Conservation (phyloP, 2,113 vertebrate species). For the Puntigrus tetrazona region DNA sequence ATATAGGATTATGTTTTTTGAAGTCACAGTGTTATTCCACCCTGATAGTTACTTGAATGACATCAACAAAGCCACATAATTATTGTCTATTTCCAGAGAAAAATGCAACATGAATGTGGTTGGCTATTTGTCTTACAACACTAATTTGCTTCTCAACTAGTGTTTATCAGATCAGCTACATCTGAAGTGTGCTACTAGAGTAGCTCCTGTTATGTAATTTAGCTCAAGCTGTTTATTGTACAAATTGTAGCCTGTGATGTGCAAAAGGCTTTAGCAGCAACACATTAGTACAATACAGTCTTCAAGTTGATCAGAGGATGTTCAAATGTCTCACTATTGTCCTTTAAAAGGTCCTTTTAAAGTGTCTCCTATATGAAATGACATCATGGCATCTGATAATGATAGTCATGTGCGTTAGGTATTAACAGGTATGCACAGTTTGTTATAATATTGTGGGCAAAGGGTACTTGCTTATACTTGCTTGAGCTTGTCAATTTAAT, state of each 20-base stretch:
- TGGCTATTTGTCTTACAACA: conserved; percentile 19
- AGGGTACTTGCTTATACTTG: too few relatives aligned
- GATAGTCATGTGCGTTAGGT: not conserved
- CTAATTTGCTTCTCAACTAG: conserved; percentile 21
- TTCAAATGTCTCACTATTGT: conserved; percentile 21
- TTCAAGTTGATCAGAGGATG: conserved; percentile 24
- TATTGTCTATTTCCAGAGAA: conserved; percentile 16
- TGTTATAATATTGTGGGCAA: not conserved
- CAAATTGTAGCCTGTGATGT: conserved; percentile 49
- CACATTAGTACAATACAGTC: conserved; percentile 23
- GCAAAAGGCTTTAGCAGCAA: conserved; percentile 29
- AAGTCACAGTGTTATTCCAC: not conserved
- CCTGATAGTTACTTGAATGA: not conserved
- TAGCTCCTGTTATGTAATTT: conserved; percentile 32
- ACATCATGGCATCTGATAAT: not conserved
- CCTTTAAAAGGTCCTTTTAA: conserved; percentile 13
- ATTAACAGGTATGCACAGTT: not conserved
- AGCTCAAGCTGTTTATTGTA: conserved; percentile 45
- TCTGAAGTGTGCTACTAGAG: conserved; percentile 12
- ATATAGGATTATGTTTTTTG: not conserved
- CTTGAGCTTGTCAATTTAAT: not conserved
- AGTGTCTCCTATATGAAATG: not conserved
- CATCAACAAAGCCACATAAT: conserved; percentile 24
- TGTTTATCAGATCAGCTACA: not conserved
- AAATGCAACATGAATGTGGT: conserved; percentile 29